Conservation (phyloP, 2,888 invertebrate species). For the Tetragnatha montana region DNA sequence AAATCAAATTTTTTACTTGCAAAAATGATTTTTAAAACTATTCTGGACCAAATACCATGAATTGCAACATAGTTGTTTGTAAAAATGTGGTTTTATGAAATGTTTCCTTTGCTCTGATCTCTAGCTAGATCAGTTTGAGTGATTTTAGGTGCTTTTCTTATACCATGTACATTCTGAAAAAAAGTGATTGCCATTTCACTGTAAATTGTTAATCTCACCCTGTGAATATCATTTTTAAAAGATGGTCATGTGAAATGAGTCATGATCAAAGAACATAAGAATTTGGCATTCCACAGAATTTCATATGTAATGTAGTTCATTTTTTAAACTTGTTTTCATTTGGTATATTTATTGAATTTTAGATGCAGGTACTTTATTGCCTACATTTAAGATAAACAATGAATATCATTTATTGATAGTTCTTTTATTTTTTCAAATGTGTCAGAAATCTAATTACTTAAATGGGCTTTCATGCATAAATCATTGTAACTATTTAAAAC, state of each 20-base stretch:
- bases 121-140: slow-evolving; percentile 47
- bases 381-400: slow-evolving; percentile 8
- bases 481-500: slow-evolving; percentile 59
- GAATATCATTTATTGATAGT: slow-evolving; percentile 29
- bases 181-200: slow-evolving; percentile 25
- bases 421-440: slow-evolving; percentile 15
- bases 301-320: slow-evolving; percentile 40
- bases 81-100: slow-evolving; percentile 48
- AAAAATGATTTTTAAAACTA: slow-evolving; percentile 56
- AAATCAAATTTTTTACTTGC: slow-evolving; percentile 59
- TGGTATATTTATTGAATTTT: slow-evolving; percentile 56
- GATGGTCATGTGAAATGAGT: slow-evolving; percentile 42
- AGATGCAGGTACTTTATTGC: slow-evolving; percentile 17
- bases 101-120: slow-evolving; percentile 46
- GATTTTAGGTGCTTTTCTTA: slow-evolving; percentile 68
- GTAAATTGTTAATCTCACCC: slow-evolving; percentile 46
- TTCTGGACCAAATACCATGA: slow-evolving; percentile 59
- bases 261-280: slow-evolving; percentile 42
- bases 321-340: slow-evolving; percentile 35
- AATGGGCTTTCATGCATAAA: slow-evolving; percentile 64
- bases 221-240: slow-evolving; percentile 65
- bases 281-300: slow-evolving; percentile 63
- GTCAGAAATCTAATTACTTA: slow-evolving; percentile 51
- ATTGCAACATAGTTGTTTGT: slow-evolving; percentile 69
- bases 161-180: slow-evolving; percentile 56